A percentile compares a stretch with the other conserved stretches of the same genome.
Evolutionary conservation across 2,888 invertebrate species (phyloP).

Genomic region (Nipponacmea schrenckii): DNA sequence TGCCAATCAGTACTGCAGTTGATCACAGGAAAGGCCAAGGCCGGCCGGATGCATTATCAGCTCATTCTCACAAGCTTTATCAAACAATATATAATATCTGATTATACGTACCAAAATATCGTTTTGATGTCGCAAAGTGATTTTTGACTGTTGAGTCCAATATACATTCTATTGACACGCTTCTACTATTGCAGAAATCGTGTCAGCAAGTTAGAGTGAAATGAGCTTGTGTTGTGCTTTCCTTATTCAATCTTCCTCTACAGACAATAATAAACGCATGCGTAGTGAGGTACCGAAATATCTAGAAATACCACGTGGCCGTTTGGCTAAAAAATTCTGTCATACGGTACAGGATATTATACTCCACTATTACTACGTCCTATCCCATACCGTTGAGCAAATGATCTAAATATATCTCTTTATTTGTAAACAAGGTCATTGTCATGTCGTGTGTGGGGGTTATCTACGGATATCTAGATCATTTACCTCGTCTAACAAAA

Average conservation of each 20-base stretch:
- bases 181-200: neutral
- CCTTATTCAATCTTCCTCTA: neutral
- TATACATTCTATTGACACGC: slow-evolving; percentile 3
- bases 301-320: neutral
- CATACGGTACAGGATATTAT: no score
- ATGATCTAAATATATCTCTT: neutral
- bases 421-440: neutral
- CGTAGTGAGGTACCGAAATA: neutral
- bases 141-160: neutral
- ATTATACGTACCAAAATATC: neutral
- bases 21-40: no score
- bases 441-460: neutral
- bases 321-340: no score
- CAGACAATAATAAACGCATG: slow-evolving; percentile 4
- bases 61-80: no score
- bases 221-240: neutral
- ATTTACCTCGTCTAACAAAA: no score
- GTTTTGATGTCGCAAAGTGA: neutral
- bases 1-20: no score
- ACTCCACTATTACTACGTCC: no score
- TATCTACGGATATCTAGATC: no score
- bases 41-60: no score
- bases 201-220: neutral
- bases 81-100: no score
- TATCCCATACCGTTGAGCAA: no score